Evolutionary conservation across 2,888 invertebrate species (phyloP).

Genomic region (Dryococelus australis): DNA sequence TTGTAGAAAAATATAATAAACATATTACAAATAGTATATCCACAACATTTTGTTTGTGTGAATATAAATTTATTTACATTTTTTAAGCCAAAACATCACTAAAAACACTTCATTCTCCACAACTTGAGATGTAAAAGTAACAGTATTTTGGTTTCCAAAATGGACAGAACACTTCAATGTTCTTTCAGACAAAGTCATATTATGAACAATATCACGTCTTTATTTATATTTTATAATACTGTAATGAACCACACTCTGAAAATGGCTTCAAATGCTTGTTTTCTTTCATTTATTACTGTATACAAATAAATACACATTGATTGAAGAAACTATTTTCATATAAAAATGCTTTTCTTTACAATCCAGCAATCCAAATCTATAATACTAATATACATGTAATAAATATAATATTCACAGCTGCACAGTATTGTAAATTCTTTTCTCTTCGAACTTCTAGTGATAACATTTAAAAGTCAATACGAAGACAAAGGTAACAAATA

Average conservation of each 20-base stretch:
- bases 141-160: not conserved
- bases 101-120: not conserved
- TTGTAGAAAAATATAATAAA: not conserved
- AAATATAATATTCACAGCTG: slow-evolving; percentile 16
- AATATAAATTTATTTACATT: slow-evolving; percentile 16
- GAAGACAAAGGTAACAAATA: slow-evolving; percentile 7
- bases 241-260: not conserved
- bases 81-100: not conserved
- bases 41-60: slow-evolving; percentile 3
- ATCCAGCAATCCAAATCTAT: slow-evolving; percentile 11
- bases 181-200: not conserved
- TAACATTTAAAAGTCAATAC: slow-evolving; percentile 16
- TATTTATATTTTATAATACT: slow-evolving; percentile 4
- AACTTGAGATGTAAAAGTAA: not conserved
- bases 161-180: not conserved
- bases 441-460: not conserved
- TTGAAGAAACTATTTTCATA: not conserved
- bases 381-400: not conserved
- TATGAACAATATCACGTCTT: not conserved
- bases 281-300: not conserved
- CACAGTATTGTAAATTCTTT: not conserved
- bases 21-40: not conserved
- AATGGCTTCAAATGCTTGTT: not conserved
- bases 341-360: slow-evolving; percentile 16
- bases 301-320: not conserved